Conservation (phyloP, 2,888 invertebrate species). For the Notocelia uddmanniana region DNA sequence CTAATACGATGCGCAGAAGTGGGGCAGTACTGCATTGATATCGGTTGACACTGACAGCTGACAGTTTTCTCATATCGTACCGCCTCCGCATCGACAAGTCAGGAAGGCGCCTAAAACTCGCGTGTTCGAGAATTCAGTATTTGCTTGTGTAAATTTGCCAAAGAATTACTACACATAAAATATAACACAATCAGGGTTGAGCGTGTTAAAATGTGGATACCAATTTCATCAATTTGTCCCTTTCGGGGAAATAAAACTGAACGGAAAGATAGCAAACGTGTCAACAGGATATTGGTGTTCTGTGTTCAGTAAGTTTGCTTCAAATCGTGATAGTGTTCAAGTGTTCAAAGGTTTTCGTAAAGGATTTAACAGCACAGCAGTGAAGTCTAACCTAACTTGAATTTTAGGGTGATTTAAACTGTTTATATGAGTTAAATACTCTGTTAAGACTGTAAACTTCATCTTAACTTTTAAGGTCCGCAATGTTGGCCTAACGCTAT, state of each 20-base stretch:
- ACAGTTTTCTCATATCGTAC: too few relatives aligned
- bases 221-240: constrained; percentile 11
- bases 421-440: not conserved
- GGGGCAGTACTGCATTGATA: too few relatives aligned
- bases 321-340: constrained; percentile 26
- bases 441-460: constrained; percentile 7
- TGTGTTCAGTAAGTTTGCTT: constrained; percentile 30
- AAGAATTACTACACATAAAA: constrained; percentile 1
- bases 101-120: too few relatives aligned
- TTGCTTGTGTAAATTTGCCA: constrained; percentile 1
- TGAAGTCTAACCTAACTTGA: constrained; percentile 6
- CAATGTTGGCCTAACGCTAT: constrained; percentile 73
- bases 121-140: not conserved
- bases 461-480: constrained; percentile 13
- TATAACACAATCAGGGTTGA: not conserved
- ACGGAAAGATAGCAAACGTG: constrained; percentile 14
- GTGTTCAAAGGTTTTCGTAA: constrained; percentile 31
- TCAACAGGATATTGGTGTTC: constrained; percentile 46
- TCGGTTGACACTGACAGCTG: too few relatives aligned
- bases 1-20: too few relatives aligned
- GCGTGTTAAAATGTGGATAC: constrained; percentile 27
- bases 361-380: not conserved
- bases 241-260: not conserved
- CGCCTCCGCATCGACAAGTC: too few relatives aligned
- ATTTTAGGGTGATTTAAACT: not conserved